Conservation (phyloP, 53 echinoderm and acorn worm genomes). For the Zoroaster sp. region DNA sequence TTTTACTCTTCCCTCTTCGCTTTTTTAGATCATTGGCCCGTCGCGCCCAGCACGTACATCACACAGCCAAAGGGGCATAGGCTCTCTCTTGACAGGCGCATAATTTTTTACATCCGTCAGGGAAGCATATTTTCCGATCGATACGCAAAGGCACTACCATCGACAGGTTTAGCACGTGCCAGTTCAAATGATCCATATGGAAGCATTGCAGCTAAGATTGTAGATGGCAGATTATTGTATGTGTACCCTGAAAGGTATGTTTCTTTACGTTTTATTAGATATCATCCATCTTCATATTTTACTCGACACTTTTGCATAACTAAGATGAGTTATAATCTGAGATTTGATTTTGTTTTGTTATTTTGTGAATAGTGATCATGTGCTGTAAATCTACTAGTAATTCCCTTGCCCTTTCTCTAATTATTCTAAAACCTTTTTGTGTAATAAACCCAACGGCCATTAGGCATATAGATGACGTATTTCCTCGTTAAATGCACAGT, state of each 20-base stretch:
- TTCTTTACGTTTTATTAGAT: not conserved
- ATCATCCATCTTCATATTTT: not conserved
- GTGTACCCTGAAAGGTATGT: not conserved
- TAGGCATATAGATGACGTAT: conserved; percentile 26
- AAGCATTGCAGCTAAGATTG: not conserved
- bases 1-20: not conserved
- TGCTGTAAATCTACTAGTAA: not conserved
- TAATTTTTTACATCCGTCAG: conserved; percentile 39
- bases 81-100: conserved; percentile 24
- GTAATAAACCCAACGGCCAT: conserved; percentile 33
- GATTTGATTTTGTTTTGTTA: not conserved
- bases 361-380: not conserved
- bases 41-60: conserved; percentile 33
- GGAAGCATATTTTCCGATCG: conserved; percentile 42
- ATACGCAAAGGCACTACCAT: conserved; percentile 29
- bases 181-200: conserved; percentile 35
- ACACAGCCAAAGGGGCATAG: not conserved
- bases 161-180: conserved; percentile 45
- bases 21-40: not conserved
- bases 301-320: not conserved
- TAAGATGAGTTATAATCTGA: not conserved
- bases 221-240: not conserved
- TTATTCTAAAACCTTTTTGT: not conserved
- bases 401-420: not conserved
- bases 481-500: conserved; percentile 13